A percentile compares a stretch with the other conserved stretches of the same genome.
phyloP scores from a whole-genome alignment of 2,888 invertebrate genomes.

The Cosmia trapezina region DNA sequence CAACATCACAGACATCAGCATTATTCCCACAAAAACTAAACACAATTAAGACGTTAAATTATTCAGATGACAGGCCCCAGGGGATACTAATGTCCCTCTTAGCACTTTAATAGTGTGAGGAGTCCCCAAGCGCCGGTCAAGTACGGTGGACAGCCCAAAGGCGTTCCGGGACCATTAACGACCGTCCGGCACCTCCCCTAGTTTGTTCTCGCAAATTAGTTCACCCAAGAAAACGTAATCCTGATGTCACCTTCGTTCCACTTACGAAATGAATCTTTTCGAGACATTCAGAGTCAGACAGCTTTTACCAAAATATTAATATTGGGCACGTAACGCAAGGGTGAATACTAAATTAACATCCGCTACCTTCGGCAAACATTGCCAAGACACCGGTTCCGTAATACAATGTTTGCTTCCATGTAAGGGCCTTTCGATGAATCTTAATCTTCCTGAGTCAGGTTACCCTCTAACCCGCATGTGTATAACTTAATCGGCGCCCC shows the following conservation, averaged over 20 bases:
- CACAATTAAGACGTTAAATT: conserved; percentile 88
- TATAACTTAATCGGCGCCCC: conserved; percentile 89
- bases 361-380: conserved; percentile 88
- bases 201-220: conserved; percentile 88
- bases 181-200: conserved; percentile 83
- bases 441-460: conserved; percentile 89
- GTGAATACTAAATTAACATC: conserved; percentile 90
- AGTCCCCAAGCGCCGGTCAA: conserved; percentile 84
- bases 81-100: conserved; percentile 88
- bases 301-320: conserved; percentile 86
- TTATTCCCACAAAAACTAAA: conserved; percentile 73
- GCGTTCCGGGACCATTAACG: conserved; percentile 85
- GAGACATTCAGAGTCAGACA: conserved; percentile 58
- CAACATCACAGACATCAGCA: conserved; percentile 39
- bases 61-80: conserved; percentile 86
- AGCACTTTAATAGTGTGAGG: conserved; percentile 88
- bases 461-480: conserved; percentile 89
- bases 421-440: conserved; percentile 89
- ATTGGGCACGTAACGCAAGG: conserved; percentile 81
- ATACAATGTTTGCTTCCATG: conserved; percentile 89
- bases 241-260: conserved; percentile 66
- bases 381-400: conserved; percentile 86
- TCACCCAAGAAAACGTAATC: conserved; percentile 68
- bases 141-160: conserved; percentile 82
- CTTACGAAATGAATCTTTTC: conserved; percentile 77